Evolutionary conservation across 2,113 vertebrate species (phyloP).

Genomic region (Pteronura brasiliensis): DNA sequence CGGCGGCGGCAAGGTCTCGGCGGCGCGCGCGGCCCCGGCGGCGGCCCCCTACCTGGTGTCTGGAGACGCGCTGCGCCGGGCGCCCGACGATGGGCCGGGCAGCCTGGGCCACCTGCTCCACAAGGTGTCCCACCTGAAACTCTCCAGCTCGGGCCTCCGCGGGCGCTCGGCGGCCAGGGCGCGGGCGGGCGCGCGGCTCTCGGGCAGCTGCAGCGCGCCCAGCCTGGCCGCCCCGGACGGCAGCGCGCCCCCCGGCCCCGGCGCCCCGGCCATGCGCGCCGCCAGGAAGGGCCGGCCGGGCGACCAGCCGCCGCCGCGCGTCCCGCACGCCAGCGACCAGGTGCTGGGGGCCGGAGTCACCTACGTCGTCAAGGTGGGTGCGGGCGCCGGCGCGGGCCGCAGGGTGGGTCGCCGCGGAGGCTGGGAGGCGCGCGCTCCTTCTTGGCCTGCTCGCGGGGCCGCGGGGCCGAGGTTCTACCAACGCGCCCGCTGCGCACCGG

Average conservation of each 20-base stretch:
- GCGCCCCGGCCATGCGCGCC: slow-evolving; percentile 78
- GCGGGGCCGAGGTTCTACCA: slow-evolving; percentile 34
- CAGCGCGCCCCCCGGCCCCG: slow-evolving; percentile 58
- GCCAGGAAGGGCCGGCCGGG: slow-evolving; percentile 49
- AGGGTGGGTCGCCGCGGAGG: slow-evolving; percentile 43
- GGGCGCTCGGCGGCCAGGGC: slow-evolving; percentile 96
- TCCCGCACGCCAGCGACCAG: slow-evolving; percentile 95
- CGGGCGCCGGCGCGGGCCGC: slow-evolving; percentile 65
- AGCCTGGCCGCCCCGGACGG: slow-evolving; percentile 87
- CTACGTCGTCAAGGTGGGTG: slow-evolving; percentile 97
- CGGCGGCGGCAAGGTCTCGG: slow-evolving; percentile 89
- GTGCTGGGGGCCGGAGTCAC: slow-evolving; percentile 97
- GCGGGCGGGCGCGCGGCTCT: slow-evolving; percentile 96
- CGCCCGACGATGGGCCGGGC: slow-evolving; percentile 94
- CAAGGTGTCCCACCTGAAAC: slow-evolving; percentile 99
- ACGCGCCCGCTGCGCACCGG: background rate
- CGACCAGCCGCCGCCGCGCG: slow-evolving; percentile 80
- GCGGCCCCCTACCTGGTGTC: slow-evolving; percentile 90
- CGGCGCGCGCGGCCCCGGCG: slow-evolving; percentile 87
- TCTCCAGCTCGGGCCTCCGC: slow-evolving; percentile 95
- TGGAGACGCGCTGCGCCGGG: slow-evolving; percentile 86
- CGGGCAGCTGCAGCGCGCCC: slow-evolving; percentile 88
- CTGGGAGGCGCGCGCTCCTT: slow-evolving; percentile 49
- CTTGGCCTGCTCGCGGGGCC: slow-evolving; percentile 5
- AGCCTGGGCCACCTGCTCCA: slow-evolving; percentile 97